phyloP scores from a whole-genome alignment of 2,888 invertebrate species.

The Oxystoma pomonae region DNA sequence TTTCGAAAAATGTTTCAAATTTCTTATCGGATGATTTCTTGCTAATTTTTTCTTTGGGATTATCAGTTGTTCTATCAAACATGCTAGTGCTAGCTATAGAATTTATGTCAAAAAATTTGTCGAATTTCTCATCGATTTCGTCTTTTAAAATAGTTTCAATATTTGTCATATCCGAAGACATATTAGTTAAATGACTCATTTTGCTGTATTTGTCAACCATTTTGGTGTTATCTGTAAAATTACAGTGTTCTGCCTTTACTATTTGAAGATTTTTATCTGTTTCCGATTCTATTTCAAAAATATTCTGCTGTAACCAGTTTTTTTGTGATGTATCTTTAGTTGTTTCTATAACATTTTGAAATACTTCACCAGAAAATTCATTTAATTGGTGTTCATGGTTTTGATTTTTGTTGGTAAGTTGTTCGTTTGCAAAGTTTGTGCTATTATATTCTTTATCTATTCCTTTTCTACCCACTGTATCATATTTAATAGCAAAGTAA shows the following conservation, averaged over 20 bases:
- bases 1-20: neutral
- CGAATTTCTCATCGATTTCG: conserved; percentile 29
- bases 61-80: neutral
- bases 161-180: conserved; percentile 33
- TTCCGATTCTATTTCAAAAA: conserved; percentile 26
- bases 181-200: conserved; percentile 10
- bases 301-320: conserved; percentile 12
- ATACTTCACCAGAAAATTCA: too few species aligned
- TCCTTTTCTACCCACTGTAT: too few species aligned
- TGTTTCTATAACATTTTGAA: too few species aligned
- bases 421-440: neutral
- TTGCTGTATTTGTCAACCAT: conserved; percentile 30
- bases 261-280: conserved; percentile 31
- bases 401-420: neutral
- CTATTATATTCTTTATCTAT: conserved; percentile 6
- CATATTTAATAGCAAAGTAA: conserved; percentile 35
- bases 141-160: conserved; percentile 34
- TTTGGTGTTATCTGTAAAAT: conserved; percentile 31
- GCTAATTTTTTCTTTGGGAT: too few species aligned
- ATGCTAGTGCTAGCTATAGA: neutral
- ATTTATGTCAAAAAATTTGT: conserved; percentile 8
- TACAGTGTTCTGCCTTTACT: conserved; percentile 22
- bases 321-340: too few species aligned
- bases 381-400: neutral
- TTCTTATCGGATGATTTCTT: neutral